These are phyloP conservation scores for Drosophila leontia DNA, from an alignment of 1,140 invertebrate genomes.

Conservation along the genomic window DNA sequence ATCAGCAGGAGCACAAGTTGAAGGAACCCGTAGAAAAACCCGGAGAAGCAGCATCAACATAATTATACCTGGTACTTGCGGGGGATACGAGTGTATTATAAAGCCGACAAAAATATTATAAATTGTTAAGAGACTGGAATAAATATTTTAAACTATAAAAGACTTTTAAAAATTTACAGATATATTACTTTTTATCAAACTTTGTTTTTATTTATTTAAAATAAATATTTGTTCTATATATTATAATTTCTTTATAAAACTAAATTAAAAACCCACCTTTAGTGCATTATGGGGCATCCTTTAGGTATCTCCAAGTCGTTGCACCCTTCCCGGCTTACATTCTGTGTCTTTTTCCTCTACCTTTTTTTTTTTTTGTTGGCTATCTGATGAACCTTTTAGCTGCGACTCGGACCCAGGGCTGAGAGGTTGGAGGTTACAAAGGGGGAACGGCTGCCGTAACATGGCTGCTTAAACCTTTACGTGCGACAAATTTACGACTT, in stretches of 20 bases:
- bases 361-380: conserved; percentile 29
- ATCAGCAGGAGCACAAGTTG: conserved; percentile 6
- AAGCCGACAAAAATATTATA: fast-evolving
- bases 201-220: background rate
- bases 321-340: background rate
- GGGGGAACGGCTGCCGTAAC: conserved; percentile 33
- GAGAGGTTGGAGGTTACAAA: background rate
- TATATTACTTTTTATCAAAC: background rate
- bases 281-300: background rate
- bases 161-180: no score
- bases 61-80: conserved; percentile 45
- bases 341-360: background rate
- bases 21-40: background rate
- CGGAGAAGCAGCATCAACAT: conserved; percentile 51
- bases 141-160: background rate
- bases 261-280: no score
- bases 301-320: background rate
- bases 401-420: conserved; percentile 30
- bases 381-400: conserved; percentile 82
- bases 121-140: background rate
- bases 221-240: background rate
- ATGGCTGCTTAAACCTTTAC: conserved; percentile 81
- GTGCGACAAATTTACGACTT: conserved; percentile 83
- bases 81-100: background rate
- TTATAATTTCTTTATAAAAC: background rate